A percentile compares a stretch with the other conserved stretches of the same genome.
Evolutionary conservation across 2,888 invertebrate species (phyloP).

Genomic region (Andrena haemorrhoa): DNA sequence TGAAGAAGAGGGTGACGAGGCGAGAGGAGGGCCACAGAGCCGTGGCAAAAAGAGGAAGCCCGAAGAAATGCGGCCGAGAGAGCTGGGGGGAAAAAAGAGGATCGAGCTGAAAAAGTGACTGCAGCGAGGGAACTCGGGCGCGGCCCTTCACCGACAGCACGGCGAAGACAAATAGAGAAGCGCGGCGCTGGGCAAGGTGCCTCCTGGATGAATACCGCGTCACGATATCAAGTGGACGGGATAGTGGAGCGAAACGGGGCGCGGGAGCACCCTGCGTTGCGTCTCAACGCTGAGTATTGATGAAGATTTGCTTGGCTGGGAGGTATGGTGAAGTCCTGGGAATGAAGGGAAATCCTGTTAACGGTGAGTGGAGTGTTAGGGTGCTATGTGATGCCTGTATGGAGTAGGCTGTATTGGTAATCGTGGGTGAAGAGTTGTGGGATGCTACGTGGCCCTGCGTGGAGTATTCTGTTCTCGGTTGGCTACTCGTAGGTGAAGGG

Average conservation of each 20-base stretch:
- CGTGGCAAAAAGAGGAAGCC: slow-evolving; percentile 71
- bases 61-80: slow-evolving; percentile 59
- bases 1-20: slow-evolving; percentile 68
- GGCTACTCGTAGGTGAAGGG: too few relatives aligned
- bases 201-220: slow-evolving; percentile 49
- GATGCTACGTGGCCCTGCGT: too few relatives aligned
- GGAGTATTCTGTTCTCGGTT: too few relatives aligned
- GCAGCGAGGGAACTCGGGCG: slow-evolving; percentile 56
- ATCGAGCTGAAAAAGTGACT: slow-evolving; percentile 57
- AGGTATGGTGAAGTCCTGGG: neutral
- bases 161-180: slow-evolving; percentile 68
- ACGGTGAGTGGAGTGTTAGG: too few relatives aligned
- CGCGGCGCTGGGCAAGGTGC: slow-evolving; percentile 47
- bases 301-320: neutral
- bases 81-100: slow-evolving; percentile 38
- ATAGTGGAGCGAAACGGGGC: slow-evolving; percentile 13
- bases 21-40: slow-evolving; percentile 60
- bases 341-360: neutral
- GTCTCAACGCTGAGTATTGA: neutral
- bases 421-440: too few relatives aligned
- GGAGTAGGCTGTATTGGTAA: too few relatives aligned
- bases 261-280: neutral
- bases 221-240: slow-evolving; percentile 50
- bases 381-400: too few relatives aligned
- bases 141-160: slow-evolving; percentile 60